Base-by-base conservation (phyloP, 2,888 invertebrate genomes). In the Alcis repandata region DNA sequence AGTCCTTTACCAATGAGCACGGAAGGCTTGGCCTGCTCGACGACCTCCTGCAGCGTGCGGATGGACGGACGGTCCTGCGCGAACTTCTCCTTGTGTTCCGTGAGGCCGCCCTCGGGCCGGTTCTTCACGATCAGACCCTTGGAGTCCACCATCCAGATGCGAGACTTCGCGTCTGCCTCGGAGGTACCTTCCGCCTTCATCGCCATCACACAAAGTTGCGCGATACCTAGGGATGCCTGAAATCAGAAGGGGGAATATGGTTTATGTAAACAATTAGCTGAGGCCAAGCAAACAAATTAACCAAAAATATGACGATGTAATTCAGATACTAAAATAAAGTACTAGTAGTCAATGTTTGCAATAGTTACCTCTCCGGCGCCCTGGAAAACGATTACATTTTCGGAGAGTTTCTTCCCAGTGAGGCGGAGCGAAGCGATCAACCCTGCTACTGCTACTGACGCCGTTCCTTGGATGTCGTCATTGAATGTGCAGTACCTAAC, bases 391-490 rank as follows among this genome's bases (percentile, higher is more conserved):
- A 99, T 96, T 27, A 94, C 95, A 84, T 99, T 97, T 19, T 99
- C 97, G 1, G 95, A 95, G 33, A 99, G 94, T 74, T 94, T 95
- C 71, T 95, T 98, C 72, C 96, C 95, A 11, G 98, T 99, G 76
- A 99, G 91, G 66, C 97, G 94, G 45, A 98, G 94, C 22, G 98
- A 97, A 41, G 99, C 97, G 69, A 99, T 86, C 52, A 99, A 93
- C 0, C 99, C 99, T 13, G 98, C 98, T 20, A 99, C 97, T 11
- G 98, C 99, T 17, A 99, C 99, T 6, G 98, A 94, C 2, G 99
- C 99, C 4, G 99, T 98, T 82, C 99, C 99, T 88, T 99, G 99
- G 84, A 99, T 99, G 87, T 99, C 99, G 87, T 99, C 99, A 92
- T 99, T 99, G 92, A 99, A 99, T 13, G 98, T 98, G 90, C 99